Base-by-base conservation (phyloP, 2,888 invertebrate genomes). In the Meandrusa payeni region DNA sequence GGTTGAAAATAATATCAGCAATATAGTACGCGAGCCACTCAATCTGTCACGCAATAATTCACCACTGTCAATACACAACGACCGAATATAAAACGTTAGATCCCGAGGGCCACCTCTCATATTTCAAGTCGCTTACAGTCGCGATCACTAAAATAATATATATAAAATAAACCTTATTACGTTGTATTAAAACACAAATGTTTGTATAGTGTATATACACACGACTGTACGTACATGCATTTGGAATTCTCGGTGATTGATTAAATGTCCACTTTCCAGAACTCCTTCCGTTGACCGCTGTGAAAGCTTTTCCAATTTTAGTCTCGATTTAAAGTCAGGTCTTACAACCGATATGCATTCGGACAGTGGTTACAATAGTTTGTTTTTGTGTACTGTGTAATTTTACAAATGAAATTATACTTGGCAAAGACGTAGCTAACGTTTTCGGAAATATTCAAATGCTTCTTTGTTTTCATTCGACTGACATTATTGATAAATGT, bases 1-100 rank as follows among this genome's bases (percentile, higher is more conserved):
- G 32, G 37, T 40, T 22, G 34, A 40, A 45, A 45, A 45, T 45
- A 45, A 40, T 45, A 40, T 40, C 33, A 34, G 39, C 41, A 44
- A 51, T 48, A 48, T 47, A 44, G 37, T 42, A 31, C 32, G 45
- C 39, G 41, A 39, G 49, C 47, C 51, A 57, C 62, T 54, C 68
- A 74, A 74, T 75, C 73, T 69, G 65, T 69, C 62, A 58, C 54
- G 68, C 73, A 69, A 79, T 78, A 80, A 80, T 68, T 82, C 74
- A 76, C 57, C 58, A 64, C 69, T 77, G 79, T 76, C 78, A 77
- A 76, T 79, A 78, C 75, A 72, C 76, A 72, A 61, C 67, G 71
- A 68, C 64, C 62, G 76, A 76, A 77, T 79, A 78, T 77, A 79
- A 80, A 79, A 76, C 74, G 73, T 78, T 70, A 74, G 69, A 68